phyloP scores from a whole-genome alignment of 2,113 vertebrate species.

The Poicephalus meyeri region DNA sequence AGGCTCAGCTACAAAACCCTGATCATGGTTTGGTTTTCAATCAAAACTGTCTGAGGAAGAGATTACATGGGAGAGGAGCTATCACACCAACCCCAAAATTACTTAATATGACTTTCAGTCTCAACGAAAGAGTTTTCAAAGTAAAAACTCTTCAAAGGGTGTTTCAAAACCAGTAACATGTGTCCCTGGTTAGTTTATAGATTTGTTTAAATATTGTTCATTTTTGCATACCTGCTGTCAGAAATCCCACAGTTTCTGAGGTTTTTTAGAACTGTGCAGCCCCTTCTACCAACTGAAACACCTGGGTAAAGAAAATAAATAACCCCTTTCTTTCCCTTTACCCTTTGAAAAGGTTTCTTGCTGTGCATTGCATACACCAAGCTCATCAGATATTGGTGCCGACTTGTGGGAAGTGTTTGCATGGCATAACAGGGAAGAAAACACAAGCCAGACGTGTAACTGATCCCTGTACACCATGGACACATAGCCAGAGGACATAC shows the following conservation, averaged over 20 bases:
- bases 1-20: not conserved
- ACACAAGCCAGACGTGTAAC: no score
- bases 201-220: not conserved
- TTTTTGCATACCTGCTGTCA: not conserved
- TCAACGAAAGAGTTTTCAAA: not conserved
- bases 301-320: not conserved
- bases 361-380: not conserved
- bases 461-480: accelerated
- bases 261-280: not conserved
- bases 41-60: not conserved
- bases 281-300: not conserved
- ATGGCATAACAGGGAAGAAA: accelerated
- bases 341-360: not conserved
- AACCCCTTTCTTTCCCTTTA: not conserved
- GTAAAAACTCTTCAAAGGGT: not conserved
- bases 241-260: not conserved
- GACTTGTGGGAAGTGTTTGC: accelerated
- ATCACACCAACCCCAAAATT: not conserved
- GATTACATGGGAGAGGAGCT: not conserved
- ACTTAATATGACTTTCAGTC: not conserved
- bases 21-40: not conserved
- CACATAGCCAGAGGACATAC: accelerated
- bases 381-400: not conserved
- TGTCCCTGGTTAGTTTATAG: not conserved
- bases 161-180: not conserved